These are phyloP conservation scores for Colistium nudipinnis DNA, from an alignment of 2,113 vertebrate species.

Conservation along the genomic window DNA sequence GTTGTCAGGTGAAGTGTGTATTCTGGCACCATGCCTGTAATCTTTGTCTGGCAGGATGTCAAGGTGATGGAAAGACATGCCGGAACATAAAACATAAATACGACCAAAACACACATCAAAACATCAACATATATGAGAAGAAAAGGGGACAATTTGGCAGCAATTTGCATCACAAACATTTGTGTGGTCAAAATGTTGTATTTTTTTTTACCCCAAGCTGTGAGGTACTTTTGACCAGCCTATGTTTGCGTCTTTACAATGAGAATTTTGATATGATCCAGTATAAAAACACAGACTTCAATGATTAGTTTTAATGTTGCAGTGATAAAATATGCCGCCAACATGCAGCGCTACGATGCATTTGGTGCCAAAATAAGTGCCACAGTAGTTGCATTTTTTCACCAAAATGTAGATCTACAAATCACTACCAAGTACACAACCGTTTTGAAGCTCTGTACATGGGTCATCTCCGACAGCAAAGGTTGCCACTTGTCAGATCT, in stretches of 20 bases:
- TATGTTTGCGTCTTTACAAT: neutral
- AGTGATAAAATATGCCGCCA: too few relatives aligned
- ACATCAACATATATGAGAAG: constrained; percentile 31
- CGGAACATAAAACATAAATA: constrained; percentile 51
- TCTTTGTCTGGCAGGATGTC: constrained; percentile 66
- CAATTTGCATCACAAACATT: constrained; percentile 45
- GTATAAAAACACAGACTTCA: neutral
- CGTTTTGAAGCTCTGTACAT: neutral
- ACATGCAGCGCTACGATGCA: too few relatives aligned
- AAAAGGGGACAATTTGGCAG: constrained; percentile 30
- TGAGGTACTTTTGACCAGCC: neutral
- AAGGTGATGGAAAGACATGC: constrained; percentile 57
- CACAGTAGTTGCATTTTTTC: too few relatives aligned
- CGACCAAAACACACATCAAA: constrained; percentile 31
- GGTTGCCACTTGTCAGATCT: neutral
- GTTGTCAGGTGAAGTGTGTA: constrained; percentile 70
- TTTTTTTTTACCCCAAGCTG: constrained; percentile 1
- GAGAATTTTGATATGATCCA: neutral
- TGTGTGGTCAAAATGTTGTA: neutral
- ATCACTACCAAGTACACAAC: too few relatives aligned
- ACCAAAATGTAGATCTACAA: too few relatives aligned
- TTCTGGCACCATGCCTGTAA: constrained; percentile 62
- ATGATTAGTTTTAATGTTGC: too few relatives aligned
- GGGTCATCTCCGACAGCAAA: neutral
- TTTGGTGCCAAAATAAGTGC: too few relatives aligned